Conservation (phyloP, 2,888 invertebrate species). For the Erpobdella octoculata region DNA sequence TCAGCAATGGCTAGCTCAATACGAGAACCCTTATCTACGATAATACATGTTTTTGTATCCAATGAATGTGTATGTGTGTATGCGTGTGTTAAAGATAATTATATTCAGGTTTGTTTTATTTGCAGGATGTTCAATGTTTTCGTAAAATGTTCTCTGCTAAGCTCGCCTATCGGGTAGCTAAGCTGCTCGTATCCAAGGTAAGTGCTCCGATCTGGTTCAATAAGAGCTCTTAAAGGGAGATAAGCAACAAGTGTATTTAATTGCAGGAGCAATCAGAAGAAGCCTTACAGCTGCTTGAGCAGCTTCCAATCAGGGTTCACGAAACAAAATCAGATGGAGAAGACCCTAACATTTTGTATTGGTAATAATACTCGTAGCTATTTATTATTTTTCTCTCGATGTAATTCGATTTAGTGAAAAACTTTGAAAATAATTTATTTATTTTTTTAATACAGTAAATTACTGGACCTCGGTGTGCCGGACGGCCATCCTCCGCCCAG, state of each 20-base stretch:
- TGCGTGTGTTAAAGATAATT: no score
- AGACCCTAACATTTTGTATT: background rate
- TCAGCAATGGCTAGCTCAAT: no score
- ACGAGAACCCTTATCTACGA: no score
- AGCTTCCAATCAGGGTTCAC: background rate
- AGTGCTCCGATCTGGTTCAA: no score
- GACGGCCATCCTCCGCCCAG: background rate
- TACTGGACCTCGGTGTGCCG: background rate
- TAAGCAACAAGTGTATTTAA: background rate
- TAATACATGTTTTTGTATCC: no score
- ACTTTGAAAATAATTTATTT: background rate
- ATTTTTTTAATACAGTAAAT: background rate
- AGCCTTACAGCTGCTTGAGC: background rate
- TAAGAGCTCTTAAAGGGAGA: background rate
- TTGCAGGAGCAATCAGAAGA: conserved; percentile 4
- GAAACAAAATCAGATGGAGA: background rate
- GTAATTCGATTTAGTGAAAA: background rate
- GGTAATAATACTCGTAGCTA: background rate
- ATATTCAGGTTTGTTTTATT: no score
- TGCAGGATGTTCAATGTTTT: background rate
- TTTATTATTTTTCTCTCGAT: background rate
- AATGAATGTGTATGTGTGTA: no score
- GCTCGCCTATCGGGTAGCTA: background rate
- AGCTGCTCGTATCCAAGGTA: conserved; percentile 12
- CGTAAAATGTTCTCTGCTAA: background rate